phyloP scores from a whole-genome alignment of 2,797 vertebrate genomes.

The Thalassophryne amazonica region DNA sequence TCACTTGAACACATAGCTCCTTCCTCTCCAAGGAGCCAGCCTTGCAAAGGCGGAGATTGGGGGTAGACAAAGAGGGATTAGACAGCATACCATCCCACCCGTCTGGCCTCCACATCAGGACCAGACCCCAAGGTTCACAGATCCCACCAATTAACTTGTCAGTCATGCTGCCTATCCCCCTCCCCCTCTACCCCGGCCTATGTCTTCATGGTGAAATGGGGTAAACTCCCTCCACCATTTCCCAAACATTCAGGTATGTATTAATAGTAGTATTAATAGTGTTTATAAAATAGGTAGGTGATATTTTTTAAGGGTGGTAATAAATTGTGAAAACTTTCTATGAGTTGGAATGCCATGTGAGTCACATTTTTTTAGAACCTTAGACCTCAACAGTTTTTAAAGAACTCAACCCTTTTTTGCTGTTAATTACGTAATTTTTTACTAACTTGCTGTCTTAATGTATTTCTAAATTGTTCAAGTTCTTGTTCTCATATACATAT shows the following conservation, averaged over 20 bases:
- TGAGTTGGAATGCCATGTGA: no score
- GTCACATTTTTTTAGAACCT: no score
- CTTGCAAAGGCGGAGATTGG: conserved; percentile 26
- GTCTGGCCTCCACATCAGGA: conserved; percentile 72
- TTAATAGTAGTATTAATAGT: no score
- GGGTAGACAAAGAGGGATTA: conserved; percentile 74
- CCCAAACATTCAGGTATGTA: conserved; percentile 37
- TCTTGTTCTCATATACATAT: no score
- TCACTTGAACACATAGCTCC: conserved; percentile 56
- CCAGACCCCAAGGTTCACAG: conserved; percentile 62
- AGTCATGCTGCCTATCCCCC: conserved; percentile 67
- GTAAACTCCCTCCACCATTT: conserved; percentile 36
- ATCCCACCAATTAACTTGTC: conserved; percentile 81
- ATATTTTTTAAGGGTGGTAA: no score
- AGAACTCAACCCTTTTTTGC: no score
- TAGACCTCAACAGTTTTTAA: no score
- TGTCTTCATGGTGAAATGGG: conserved; percentile 65
- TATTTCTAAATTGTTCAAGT: no score
- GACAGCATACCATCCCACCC: conserved; percentile 65
- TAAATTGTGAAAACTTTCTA: no score
- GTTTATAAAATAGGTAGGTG: no score
- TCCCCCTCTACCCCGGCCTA: conserved; percentile 55
- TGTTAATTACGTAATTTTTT: no score
- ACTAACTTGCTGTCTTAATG: no score
- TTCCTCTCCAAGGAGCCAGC: conserved; percentile 55